These are phyloP conservation scores for Oppia nitens DNA, from an alignment of 1,140 invertebrate genomes.

Conservation along the genomic window DNA sequence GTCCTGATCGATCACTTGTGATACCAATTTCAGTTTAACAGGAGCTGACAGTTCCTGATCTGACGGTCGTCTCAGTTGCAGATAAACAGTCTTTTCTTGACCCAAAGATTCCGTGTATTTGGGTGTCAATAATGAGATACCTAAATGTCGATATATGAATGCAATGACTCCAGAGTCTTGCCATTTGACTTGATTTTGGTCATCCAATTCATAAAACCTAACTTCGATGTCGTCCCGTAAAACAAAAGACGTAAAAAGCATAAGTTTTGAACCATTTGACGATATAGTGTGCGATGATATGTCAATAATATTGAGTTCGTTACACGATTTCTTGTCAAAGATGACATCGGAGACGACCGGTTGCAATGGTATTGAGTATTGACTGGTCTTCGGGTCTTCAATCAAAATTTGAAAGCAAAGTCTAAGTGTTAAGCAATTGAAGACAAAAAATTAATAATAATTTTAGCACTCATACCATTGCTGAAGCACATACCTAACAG, in stretches of 20 bases:
- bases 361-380: slow-evolving; percentile 56
- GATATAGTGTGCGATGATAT: slow-evolving; percentile 59
- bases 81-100: background rate
- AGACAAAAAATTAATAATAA: slow-evolving; percentile 43
- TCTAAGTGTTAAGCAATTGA: slow-evolving; percentile 77
- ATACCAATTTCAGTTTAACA: background rate
- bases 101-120: background rate
- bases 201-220: slow-evolving; percentile 59
- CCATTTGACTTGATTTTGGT: background rate
- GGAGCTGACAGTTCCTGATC: background rate
- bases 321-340: slow-evolving; percentile 86
- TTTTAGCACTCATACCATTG: too few relatives aligned
- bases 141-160: background rate
- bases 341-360: slow-evolving; percentile 79
- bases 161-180: background rate
- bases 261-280: slow-evolving; percentile 59
- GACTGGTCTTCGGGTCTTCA: slow-evolving; percentile 47
- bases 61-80: background rate
- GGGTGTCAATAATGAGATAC: background rate
- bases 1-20: background rate
- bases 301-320: slow-evolving; percentile 69
- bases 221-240: slow-evolving; percentile 71
- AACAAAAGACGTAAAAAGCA: slow-evolving; percentile 78
- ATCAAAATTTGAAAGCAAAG: slow-evolving; percentile 91
- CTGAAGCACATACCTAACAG: background rate